Percentiles rank a stretch among this genome's conserved stretches.
These are phyloP conservation scores for Magallana gigas DNA, from an alignment of 1,140 invertebrate genomes.

Conservation along the genomic window DNA sequence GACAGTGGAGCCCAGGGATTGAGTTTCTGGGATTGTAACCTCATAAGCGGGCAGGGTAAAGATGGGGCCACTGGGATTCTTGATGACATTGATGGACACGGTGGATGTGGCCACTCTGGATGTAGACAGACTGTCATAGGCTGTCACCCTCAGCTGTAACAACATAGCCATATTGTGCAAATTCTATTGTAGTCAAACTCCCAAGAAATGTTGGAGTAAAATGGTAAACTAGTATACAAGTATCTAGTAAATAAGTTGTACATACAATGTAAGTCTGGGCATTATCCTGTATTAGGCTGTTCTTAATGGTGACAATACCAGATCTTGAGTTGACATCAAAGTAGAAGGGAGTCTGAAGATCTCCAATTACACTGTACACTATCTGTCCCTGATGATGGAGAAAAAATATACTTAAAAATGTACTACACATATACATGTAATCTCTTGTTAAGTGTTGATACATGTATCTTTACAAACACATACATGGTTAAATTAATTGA, in stretches of 20 bases:
- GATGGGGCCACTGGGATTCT: slow-evolving; percentile 83
- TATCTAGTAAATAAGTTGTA: not conserved
- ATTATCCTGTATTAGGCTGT: slow-evolving; percentile 52
- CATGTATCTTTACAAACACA: too few relatives aligned
- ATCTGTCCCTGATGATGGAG: slow-evolving; percentile 61
- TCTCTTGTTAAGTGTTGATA: too few relatives aligned
- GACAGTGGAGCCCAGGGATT: slow-evolving; percentile 55
- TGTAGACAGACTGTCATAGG: slow-evolving; percentile 91
- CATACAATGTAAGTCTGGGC: slow-evolving; percentile 45
- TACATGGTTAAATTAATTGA: too few relatives aligned
- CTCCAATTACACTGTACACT: slow-evolving; percentile 68
- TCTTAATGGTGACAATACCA: slow-evolving; percentile 51
- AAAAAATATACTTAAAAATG: too few relatives aligned
- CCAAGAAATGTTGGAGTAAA: too few relatives aligned
- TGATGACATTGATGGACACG: slow-evolving; percentile 89
- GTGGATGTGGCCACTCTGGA: slow-evolving; percentile 89
- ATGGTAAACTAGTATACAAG: too few relatives aligned
- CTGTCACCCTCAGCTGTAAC: slow-evolving; percentile 88
- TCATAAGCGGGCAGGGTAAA: slow-evolving; percentile 46
- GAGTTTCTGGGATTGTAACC: slow-evolving; percentile 62
- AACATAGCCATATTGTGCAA: not conserved
- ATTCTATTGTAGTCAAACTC: too few relatives aligned
- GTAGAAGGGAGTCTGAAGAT: slow-evolving; percentile 53
- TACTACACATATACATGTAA: too few relatives aligned
- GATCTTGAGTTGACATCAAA: slow-evolving; percentile 53